Conservation (phyloP, 1,140 invertebrate genomes). For the Pseudobourletiella spinata region DNA sequence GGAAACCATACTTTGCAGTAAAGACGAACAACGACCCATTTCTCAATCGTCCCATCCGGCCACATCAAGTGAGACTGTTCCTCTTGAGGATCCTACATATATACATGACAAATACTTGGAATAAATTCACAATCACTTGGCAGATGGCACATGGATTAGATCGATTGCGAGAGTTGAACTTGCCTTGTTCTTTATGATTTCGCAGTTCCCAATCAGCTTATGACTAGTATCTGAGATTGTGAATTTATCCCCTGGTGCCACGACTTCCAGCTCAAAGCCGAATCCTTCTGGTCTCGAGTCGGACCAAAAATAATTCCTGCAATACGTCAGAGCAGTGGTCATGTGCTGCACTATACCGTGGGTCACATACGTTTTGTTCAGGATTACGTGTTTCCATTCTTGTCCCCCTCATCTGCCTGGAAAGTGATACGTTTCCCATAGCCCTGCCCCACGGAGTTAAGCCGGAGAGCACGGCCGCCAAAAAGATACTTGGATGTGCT, state of each 20-base stretch:
- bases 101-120: too few species aligned
- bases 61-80: conserved; percentile 40
- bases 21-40: conserved; percentile 30
- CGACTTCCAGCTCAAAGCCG: conserved; percentile 58
- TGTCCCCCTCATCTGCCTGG: conserved; percentile 49
- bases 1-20: conserved; percentile 34
- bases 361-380: not conserved
- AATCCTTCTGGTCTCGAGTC: conserved; percentile 63
- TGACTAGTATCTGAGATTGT: conserved; percentile 56
- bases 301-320: conserved; percentile 59
- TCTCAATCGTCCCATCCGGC: conserved; percentile 33
- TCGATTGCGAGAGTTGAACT: too few species aligned
- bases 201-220: conserved; percentile 52
- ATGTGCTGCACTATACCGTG: not conserved
- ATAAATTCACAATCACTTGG: too few species aligned
- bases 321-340: too few species aligned
- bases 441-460: conserved; percentile 60
- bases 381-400: conserved; percentile 51
- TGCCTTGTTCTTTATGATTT: conserved; percentile 53
- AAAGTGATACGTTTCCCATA: conserved; percentile 66
- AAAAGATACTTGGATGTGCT: conserved; percentile 49
- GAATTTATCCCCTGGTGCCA: conserved; percentile 60
- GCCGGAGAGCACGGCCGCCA: conserved; percentile 52
- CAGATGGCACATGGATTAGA: too few species aligned
- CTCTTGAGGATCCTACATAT: conserved; percentile 46